Percentiles rank a stretch among this genome's conserved stretches.
phyloP scores from a whole-genome alignment of 2,113 vertebrate genomes.

The Apteryx owenii region DNA sequence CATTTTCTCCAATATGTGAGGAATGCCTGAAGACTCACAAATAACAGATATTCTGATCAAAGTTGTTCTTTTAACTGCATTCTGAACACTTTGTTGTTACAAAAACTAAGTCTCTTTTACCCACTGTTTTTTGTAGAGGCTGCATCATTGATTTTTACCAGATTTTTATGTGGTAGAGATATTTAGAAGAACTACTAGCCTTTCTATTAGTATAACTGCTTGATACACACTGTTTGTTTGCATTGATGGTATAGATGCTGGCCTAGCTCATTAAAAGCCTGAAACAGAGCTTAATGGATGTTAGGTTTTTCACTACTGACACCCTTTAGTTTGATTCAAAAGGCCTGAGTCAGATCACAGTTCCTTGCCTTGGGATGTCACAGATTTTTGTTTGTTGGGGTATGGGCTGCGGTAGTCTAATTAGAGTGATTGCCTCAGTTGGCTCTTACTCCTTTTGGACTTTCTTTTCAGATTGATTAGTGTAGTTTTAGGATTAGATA shows the following conservation, averaged over 20 bases:
- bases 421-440: background rate
- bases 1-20: background rate
- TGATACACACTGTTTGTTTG: background rate
- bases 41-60: background rate
- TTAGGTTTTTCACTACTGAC: background rate
- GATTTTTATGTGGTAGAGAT: background rate
- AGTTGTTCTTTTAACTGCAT: background rate
- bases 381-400: background rate
- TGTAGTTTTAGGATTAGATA: background rate
- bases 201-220: background rate
- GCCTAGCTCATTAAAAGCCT: background rate
- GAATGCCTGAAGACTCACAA: background rate
- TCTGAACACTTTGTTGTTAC: background rate
- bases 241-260: background rate
- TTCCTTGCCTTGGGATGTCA: background rate
- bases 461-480: background rate
- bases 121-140: accelerated
- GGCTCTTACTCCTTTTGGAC: background rate
- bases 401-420: background rate
- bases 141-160: background rate
- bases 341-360: background rate
- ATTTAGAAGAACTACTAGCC: background rate
- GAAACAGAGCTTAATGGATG: background rate
- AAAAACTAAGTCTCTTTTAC: background rate
- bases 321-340: background rate